Conservation (phyloP, 2,113 vertebrate species). For the Syngnathus scovelli region DNA sequence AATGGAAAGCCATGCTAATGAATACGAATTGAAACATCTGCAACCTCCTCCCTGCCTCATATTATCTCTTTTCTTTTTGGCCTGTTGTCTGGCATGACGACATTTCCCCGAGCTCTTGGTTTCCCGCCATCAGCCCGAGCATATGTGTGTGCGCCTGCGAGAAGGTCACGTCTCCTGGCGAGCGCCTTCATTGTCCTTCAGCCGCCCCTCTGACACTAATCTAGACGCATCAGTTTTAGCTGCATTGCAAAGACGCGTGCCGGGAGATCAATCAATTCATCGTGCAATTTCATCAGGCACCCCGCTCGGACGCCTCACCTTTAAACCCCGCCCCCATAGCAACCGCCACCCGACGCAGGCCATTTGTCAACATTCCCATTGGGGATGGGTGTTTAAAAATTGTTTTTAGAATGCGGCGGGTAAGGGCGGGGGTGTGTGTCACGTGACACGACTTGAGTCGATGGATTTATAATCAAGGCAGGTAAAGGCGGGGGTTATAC, state of each 20-base stretch:
- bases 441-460: slow-evolving; percentile 32
- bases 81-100: slow-evolving; percentile 31
- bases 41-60: slow-evolving; percentile 30
- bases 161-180: slow-evolving; percentile 66
- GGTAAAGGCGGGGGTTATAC: slow-evolving; percentile 42
- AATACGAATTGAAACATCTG: slow-evolving; percentile 61
- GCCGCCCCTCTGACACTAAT: slow-evolving; percentile 65
- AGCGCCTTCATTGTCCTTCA: slow-evolving; percentile 65
- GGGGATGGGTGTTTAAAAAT: slow-evolving; percentile 54
- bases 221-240: slow-evolving; percentile 70
- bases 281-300: slow-evolving; percentile 66
- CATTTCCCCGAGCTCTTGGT: slow-evolving; percentile 52
- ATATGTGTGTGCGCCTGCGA: slow-evolving; percentile 1
- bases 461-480: slow-evolving; percentile 51
- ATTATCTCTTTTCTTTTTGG: slow-evolving; percentile 18
- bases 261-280: slow-evolving; percentile 69
- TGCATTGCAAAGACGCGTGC: slow-evolving; percentile 26
- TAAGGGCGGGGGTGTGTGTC: slow-evolving; percentile 28
- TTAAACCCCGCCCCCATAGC: background rate
- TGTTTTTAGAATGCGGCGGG: slow-evolving; percentile 49
- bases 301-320: slow-evolving; percentile 15
- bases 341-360: slow-evolving; percentile 3
- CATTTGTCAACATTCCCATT: slow-evolving; percentile 61
- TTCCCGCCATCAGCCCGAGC: slow-evolving; percentile 21
- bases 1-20: slow-evolving; percentile 48